A percentile compares a stretch with the other conserved stretches of the same genome.
Evolutionary conservation across 2,888 invertebrate genomes (phyloP).

Genomic region (Orthosia cruda): DNA sequence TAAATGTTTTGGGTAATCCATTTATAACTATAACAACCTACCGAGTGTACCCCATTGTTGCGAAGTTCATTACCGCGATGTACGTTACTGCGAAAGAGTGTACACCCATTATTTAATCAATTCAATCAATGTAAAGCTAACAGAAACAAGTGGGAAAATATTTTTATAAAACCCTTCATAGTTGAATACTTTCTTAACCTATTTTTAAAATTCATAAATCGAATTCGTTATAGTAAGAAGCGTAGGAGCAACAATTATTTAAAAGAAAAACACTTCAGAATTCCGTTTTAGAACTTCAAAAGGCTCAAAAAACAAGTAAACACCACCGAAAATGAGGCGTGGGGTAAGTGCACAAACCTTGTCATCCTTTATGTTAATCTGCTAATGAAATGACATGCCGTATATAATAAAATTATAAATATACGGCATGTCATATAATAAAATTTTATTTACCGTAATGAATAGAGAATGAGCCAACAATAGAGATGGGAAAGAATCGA

Average conservation of each 20-base stretch:
- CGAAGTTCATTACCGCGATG: no score
- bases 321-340: conserved; percentile 10
- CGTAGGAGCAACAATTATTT: background rate
- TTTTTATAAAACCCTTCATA: background rate
- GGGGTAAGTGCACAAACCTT: conserved; percentile 47
- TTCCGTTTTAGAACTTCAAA: conserved; percentile 3
- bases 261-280: background rate
- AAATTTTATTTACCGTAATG: conserved; percentile 80
- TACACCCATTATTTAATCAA: no score
- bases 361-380: conserved; percentile 74
- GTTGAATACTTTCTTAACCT: background rate
- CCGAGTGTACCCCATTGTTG: no score
- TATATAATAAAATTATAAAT: no score
- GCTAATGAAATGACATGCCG: conserved; percentile 78
- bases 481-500: conserved; percentile 34
- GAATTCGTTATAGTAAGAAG: background rate
- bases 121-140: background rate
- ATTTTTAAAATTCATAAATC: conserved; percentile 7
- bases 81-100: no score
- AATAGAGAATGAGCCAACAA: conserved; percentile 77
- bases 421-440: no score
- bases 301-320: conserved; percentile 7
- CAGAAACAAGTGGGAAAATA: conserved; percentile 9
- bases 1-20: background rate
- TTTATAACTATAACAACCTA: background rate